Conservation (phyloP, 1,140 invertebrate species). For the Drosophila paulistorum region DNA sequence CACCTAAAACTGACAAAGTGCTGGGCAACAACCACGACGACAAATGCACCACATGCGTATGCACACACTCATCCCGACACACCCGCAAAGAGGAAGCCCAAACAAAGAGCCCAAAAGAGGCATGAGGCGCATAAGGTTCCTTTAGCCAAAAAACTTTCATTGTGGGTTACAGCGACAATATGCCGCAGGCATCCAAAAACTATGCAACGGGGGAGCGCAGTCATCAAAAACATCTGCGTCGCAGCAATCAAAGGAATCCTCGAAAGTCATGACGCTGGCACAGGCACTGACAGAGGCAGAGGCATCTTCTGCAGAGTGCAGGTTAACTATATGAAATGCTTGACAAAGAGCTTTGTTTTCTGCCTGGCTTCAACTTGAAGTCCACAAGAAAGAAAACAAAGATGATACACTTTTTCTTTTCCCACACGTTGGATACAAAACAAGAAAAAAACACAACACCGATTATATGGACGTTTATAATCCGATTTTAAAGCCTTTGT, state of each 20-base stretch:
- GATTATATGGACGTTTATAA: constrained; percentile 5
- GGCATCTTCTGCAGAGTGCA: background rate
- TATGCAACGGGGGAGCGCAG: constrained; percentile 33
- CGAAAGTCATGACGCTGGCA: background rate
- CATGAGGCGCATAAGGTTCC: background rate
- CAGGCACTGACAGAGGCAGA: background rate
- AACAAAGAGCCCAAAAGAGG: background rate
- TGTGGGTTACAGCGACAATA: constrained; percentile 29
- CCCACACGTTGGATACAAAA: no score
- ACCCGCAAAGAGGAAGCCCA: background rate
- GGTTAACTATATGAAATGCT: constrained; percentile 2
- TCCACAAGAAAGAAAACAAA: background rate
- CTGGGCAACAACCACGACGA: constrained; percentile 24
- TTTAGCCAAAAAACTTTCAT: constrained; percentile 44
- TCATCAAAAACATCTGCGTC: constrained; percentile 54
- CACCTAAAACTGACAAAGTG: constrained; percentile 72
- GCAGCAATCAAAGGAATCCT: constrained; percentile 17
- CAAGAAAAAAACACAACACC: background rate
- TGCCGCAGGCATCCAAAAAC: constrained; percentile 36
- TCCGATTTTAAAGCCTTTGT: constrained; percentile 12
- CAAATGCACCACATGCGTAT: background rate
- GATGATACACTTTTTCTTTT: no score
- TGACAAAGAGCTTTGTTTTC: background rate
- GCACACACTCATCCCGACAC: background rate
- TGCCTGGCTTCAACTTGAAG: background rate